Base-by-base conservation (phyloP, 2,797 vertebrate species). In the Babyrousa celebensis region DNA sequence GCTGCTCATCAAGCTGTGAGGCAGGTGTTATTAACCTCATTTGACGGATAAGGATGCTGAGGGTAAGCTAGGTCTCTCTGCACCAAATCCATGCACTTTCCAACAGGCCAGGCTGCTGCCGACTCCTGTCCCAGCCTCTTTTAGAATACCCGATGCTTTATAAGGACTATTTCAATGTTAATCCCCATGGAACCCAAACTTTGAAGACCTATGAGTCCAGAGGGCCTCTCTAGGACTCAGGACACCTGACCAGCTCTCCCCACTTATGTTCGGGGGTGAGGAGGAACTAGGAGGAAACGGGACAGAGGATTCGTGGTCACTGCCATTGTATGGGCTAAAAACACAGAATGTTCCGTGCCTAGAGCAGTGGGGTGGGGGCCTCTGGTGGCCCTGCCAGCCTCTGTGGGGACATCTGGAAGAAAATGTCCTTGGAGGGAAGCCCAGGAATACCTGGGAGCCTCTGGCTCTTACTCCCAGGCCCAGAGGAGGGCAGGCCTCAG, bases 391-490 rank as follows among this genome's bases (percentile, higher is more conserved):
- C 62, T 72, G 29, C 52, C 18, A 56, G n/a, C 58, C 27, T 84
- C 52, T 78, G 11, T 72, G 12, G 60, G 43, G 86, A 68, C 60
- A 89, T 65, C 75, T 82, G 14, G 56, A 92, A 95, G 16, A 96
- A 11, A 96, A 83, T 71, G 17, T 75, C 43, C 52, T 93, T 70
- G 23, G 23, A 83, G n/a, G 43, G 36, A 85, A 93, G 5, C 58
- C 36, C 56, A 80, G 52, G 94, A 36, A 80, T 29, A 92, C 25
- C 17, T 94, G 54, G 23, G 65, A 94, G 11, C 21, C 32, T 79
- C 63, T 79, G 60, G n/a, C 4, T 85, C 12, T 40, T 78, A 36
- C 9, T 88, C 20, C 25, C 63, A 88, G 29, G n/a, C 40, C 12
- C 27, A 68, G 14, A 67, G 12, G 11, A 87, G 79, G 36, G 56